Conservation (phyloP, 1,140 invertebrate genomes). For the Zaprionus ornatus region DNA sequence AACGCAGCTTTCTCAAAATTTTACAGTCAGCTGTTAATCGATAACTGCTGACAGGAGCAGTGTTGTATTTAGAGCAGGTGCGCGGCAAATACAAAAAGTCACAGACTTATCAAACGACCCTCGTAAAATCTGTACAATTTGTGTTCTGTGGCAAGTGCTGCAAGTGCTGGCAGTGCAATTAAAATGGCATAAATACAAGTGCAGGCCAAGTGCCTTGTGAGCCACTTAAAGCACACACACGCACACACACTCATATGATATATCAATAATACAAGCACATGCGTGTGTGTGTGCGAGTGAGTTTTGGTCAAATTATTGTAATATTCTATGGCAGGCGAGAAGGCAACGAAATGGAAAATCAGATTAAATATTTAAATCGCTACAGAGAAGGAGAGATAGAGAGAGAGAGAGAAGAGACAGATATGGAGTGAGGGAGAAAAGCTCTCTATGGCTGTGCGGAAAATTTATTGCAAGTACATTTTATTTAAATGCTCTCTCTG, state of each 20-base stretch:
- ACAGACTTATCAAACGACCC: no score
- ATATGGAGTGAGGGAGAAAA: neutral
- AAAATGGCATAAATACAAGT: slow-evolving; percentile 37
- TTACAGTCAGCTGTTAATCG: no score
- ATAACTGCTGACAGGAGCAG: no score
- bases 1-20: no score
- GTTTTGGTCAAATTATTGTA: slow-evolving; percentile 42
- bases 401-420: slow-evolving; percentile 2
- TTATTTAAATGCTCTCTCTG: slow-evolving; percentile 70
- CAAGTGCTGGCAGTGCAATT: slow-evolving; percentile 55
- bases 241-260: neutral
- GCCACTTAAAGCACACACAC: slow-evolving; percentile 45
- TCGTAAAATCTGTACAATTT: slow-evolving; percentile 24
- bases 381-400: slow-evolving; percentile 34
- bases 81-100: no score
- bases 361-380: slow-evolving; percentile 80
- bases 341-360: slow-evolving; percentile 71
- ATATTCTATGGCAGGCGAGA: slow-evolving; percentile 35
- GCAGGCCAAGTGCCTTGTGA: slow-evolving; percentile 32
- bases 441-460: slow-evolving; percentile 30
- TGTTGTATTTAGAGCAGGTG: no score
- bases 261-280: neutral
- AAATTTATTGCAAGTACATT: slow-evolving; percentile 79
- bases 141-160: slow-evolving; percentile 27
- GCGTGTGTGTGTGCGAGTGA: slow-evolving; percentile 11